phyloP scores from a whole-genome alignment of 2,888 invertebrate species.

The Lepas anatifera region DNA sequence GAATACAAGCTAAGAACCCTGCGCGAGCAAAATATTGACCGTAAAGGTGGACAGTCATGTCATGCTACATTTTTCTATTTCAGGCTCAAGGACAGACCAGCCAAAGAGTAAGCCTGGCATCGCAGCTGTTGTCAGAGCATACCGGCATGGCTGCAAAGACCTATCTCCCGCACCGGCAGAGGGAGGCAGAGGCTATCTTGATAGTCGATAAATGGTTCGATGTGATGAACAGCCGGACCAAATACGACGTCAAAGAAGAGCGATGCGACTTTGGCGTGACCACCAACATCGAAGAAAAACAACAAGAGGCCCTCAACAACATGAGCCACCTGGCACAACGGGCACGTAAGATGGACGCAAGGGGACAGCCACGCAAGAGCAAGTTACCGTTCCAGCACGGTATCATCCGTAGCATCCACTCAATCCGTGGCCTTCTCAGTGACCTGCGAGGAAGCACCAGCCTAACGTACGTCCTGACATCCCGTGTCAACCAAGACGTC shows the following conservation, averaged over 20 bases:
- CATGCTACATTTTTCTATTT: neutral
- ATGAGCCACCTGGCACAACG: neutral
- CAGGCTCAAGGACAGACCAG: neutral
- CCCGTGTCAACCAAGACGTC: too few species aligned
- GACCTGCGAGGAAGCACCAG: too few species aligned
- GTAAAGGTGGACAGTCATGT: neutral
- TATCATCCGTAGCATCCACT: neutral
- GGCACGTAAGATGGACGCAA: neutral
- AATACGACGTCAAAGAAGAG: neutral
- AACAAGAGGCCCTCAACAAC: neutral
- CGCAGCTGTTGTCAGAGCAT: neutral
- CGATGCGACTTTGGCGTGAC: neutral
- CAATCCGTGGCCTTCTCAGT: too few species aligned
- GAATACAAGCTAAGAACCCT: too few species aligned
- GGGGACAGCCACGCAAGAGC: neutral
- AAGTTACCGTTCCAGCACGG: neutral
- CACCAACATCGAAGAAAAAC: neutral
- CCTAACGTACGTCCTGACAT: too few species aligned
- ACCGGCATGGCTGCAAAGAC: neutral
- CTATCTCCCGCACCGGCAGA: neutral
- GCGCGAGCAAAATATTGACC: too few species aligned
- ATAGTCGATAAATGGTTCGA: neutral
- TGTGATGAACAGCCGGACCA: neutral
- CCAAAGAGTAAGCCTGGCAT: neutral
- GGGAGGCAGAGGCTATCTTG: neutral